Evolutionary conservation across 2,797 vertebrate genomes (phyloP), one percentile per base, ranked within the genome.

Genomic region (Cirrhinus molitorella): DNA sequence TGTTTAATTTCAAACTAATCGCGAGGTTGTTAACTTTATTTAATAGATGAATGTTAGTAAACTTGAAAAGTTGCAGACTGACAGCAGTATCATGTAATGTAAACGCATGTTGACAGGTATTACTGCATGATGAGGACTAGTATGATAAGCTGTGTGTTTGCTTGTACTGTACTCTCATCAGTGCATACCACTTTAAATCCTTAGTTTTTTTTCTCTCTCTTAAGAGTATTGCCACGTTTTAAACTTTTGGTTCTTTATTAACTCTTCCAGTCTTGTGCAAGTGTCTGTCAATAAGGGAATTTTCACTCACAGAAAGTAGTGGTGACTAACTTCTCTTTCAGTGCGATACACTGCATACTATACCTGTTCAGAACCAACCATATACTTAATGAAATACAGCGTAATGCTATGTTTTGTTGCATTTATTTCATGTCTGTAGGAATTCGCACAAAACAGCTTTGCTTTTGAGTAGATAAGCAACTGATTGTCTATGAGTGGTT

Each of bases 241-340:
- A n/a, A 63, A 49, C 7, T 9, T 61, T 51, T 51, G 66, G 9
- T 40, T 73, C 51, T 28, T 12, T 67, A 3, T 25, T 53, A 78
- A 21, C 31, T 47, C n/a, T 55, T 71, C 55, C 45, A 31, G 16
- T 53, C 40, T 85, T 86, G 85, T 74, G 80, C 51, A 86, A 11
- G n/a, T 10, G 17, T 55, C 68, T 66, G 85, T 40, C 75, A 85
- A 53, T 71, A 49, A 70, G 71, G 76, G 80, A 80, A 1, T 66
- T 51, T 67, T 73, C 16, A 21, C 28, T 68, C 23, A 73, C 68
- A 23, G 80, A 79, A 79, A 45, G 37, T 28, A 21, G 13, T 37
- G 13, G 23, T 73, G 6, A n/a, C 28, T n/a, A 49, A 81, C 74
- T 78, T 85, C 45, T 28, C 57, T 55, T 0, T 47, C 37, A 40